Base-by-base conservation (phyloP, 2,113 vertebrate species). In the Pteronura brasiliensis region DNA sequence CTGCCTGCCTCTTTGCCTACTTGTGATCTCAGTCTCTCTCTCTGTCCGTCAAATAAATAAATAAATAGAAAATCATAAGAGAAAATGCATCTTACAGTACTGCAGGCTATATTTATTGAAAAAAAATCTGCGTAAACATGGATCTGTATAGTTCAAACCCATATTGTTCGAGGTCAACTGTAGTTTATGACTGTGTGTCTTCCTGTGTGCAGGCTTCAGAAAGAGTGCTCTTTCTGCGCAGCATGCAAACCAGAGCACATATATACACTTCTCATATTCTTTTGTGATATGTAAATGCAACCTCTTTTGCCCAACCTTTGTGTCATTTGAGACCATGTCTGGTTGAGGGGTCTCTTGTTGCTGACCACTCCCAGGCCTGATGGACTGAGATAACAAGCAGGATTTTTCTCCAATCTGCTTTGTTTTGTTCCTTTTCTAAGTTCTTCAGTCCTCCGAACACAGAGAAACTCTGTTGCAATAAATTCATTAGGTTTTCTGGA, bases 401-500 rank as follows among this genome's bases (percentile, higher is more conserved):
- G 29, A n/a, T 34, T 89, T 89, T 91, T 84, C 42, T 79, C 31
- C 34, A 92, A 0, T 80, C 55, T 90, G 21, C 55, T 96, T 88
- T 95, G 49, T 34, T 87, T 86, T 87, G 65, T 72, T 27, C 69
- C 67, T 95, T 95, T 77, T 69, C 44, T 61, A 57, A 36, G 18
- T 83, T 39, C 72, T 94, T 84, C 57, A 55, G 6, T 95, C 76
- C 65, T 88, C 72, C 44, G 79, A 90, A 21, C 21, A 84, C 72
- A 92, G 90, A 94, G 72, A 86, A 91, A 91, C 27, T 67, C 42
- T 72, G 10, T 88, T 92, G 36, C 34, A 90, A 6, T 95, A 71
- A 97, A 90, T 55, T 89, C 9, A 31, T 44, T 77, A 34, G 15
- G 36, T 83, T 92, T 89, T 98, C 90, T 97, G 79, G 39, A n/a